phyloP scores from a whole-genome alignment of 1,140 invertebrate species.

The Ceratoteleas bidentatus region DNA sequence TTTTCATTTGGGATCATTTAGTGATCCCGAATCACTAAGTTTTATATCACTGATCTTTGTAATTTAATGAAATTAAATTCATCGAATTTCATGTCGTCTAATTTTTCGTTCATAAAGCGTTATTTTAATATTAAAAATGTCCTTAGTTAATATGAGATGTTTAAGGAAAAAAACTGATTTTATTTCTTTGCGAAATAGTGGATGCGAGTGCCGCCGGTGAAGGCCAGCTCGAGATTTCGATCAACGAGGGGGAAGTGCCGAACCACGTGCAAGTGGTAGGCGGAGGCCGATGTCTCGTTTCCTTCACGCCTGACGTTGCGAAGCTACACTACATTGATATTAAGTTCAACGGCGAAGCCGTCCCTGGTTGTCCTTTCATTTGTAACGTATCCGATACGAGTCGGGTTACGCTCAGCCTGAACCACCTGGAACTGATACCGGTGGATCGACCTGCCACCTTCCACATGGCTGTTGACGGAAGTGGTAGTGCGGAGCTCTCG shows the following conservation, averaged over 20 bases:
- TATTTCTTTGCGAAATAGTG: conserved; percentile 82
- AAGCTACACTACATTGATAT: conserved; percentile 98
- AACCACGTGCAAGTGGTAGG: conserved; percentile 98
- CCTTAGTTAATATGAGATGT: too few species aligned
- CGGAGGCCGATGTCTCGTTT: conserved; percentile 95
- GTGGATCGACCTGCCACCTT: conserved; percentile 93
- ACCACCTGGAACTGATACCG: conserved; percentile 92
- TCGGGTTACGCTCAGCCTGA: conserved; percentile 88
- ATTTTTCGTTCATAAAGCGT: too few species aligned
- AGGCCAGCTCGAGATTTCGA: conserved; percentile 98
- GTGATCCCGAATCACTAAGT: too few species aligned
- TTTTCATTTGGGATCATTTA: too few species aligned
- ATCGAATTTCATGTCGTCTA: too few species aligned
- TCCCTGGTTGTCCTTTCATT: conserved; percentile 94
- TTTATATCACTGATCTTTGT: too few species aligned
- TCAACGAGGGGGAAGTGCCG: conserved; percentile 98
- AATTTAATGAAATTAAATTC: too few species aligned
- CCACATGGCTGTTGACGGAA: conserved; percentile 93
- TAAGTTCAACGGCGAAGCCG: conserved; percentile 98
- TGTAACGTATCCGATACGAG: conserved; percentile 91
- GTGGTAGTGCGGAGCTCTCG: conserved; percentile 91
- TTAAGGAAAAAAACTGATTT: not conserved
- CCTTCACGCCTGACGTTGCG: conserved; percentile 95
- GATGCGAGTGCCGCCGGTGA: conserved; percentile 97
- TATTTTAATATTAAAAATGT: too few species aligned